Base-by-base conservation (phyloP, 1,140 invertebrate genomes). In the Yoshiicerus persimilis region DNA sequence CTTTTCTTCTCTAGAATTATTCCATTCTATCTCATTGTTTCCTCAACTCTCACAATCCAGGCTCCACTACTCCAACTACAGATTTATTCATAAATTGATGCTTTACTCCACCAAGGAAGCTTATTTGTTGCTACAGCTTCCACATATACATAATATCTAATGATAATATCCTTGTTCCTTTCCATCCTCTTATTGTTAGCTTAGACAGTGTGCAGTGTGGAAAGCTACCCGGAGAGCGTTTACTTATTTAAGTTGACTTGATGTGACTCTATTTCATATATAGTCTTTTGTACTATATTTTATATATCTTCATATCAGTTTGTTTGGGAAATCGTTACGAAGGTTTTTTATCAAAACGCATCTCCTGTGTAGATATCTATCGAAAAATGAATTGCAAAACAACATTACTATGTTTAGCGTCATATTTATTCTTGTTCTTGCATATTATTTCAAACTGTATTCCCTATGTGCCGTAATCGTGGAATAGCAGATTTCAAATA, bases 11-110 rank as follows among this genome's bases (percentile, higher is more conserved):
- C 27, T 30, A 10, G 66, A 70, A 30, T 87, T 13, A 36, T 87
- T 41, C 66, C 38, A 16, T 80, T 64, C 86, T 87, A 34, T 11
- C 36, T 87, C 86, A 75, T 39, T 87, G 62, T 66, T 38, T 86
- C 85, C 34, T 38, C 23, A 27, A 11, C 84, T 86, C 41, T 5
- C 47, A 5, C 13, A n/a, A 4, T 56, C 47, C 16, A 4, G n/a
- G 47, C n/a, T n/a, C n/a, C n/a, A n/a, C n/a, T 3, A 13, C 16
- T 20, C 16, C 30, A 20, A 38, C 30, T 23, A 20, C 75, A 32
- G 32, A 30, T 80, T 34, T 80, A 80, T 80, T 80, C 75, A 80
- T 80, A 38, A 38, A 80, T 80, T 30, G 75, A 32, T 80, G 30
- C 34, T 80, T 80, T 80, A n/a, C 16, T 80, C 38, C 16, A 80